Evolutionary conservation across 2,888 invertebrate species (phyloP), one percentile per base, ranked within the genome.

Genomic region (Lycophotia porphyrea): DNA sequence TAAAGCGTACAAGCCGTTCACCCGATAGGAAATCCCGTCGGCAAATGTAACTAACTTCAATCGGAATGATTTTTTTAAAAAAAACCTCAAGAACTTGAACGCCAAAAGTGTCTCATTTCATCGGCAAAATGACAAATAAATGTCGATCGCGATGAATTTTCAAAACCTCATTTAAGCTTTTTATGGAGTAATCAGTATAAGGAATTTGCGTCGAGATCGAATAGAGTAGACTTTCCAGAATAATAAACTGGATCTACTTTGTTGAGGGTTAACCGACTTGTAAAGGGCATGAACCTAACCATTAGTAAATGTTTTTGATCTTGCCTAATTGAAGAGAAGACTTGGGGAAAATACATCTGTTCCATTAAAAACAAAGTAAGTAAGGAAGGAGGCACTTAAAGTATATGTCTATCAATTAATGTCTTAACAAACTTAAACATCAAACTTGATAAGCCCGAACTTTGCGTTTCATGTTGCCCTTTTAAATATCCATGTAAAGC

Each of bases 401-500:
- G 36, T 78, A 39, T 36, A 47, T 24, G 55, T 27, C 44, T 1
- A 67, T 64, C 77, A 82, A 80, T 82, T 77, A 77, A 71, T 67
- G 36, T 44, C 60, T 60, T 65, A 76, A 69, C 44, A 36, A 80
- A 71, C 36, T 81, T 61, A n/a, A 74, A 64, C 58, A 81, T 65
- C 31, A 36, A 81, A 81, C 76, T 76, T 67, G 39, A 39, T 44
- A 68, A 60, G 34, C 60, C 21, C 18, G 24, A 76, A 76, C 36
- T 71, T 76, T 5, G 1, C 52, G 52, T 52, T 77, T 77, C 52
- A 65, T 31, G 78, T 82, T 60, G 34, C 63, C 39, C 64, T 15
- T 47, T 60, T 71, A 81, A 81, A 39, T 60, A 64, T 52, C 68
- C 44, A 36, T 34, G 67, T 64, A 36, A 36, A 76, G 63, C 55